Evolutionary conservation across 2,888 invertebrate species (phyloP), one percentile per base, ranked within the genome.

Genomic region (Cantharis flavilabris): DNA sequence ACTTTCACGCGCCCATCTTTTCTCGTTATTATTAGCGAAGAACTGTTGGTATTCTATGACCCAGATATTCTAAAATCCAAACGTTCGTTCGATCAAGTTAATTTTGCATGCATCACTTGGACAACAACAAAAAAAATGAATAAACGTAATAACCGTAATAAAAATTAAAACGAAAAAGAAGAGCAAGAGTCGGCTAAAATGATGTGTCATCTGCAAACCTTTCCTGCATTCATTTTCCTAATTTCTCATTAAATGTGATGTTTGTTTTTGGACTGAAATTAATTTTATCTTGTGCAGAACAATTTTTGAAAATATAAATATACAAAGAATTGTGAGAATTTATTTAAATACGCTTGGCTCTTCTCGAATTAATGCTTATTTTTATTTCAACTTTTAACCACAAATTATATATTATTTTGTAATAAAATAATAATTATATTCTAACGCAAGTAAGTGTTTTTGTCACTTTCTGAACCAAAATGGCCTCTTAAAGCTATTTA

Each of bases 21-120:
- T 75, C 73, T 75, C 75, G 81, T 81, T 82, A 81, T 82, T 80
- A 82, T 82, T 82, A 82, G 81, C 78, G 73, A 78, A 75, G 77
- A 78, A 69, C 49, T 79, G 80, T 80, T 79, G 81, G 82, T 80
- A 82, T 82, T 82, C 76, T 81, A 76, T 82, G 82, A 82, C 82
- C 82, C 80, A 82, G 81, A 82, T 82, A 81, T 78, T 80, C 79
- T 67, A 28, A 67, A 49, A 69, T 69, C 62, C 62, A 69, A 30
- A 62, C 69, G 73, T 69, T 73, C 67, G 49, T 65, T 73, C 73
- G 69, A 75, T 75, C 70, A 70, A 70, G 70, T 71, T 73, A 70
- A 62, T 67, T 67, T 67, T 23, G 23, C 26, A 23, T 67, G 65
- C 65, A 67, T 18, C 23, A 16, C 26, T 67, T 67, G 20, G 65